These are phyloP conservation scores for Dendrolimus houi DNA, from an alignment of 2,888 invertebrate species.

Conservation along the genomic window DNA sequence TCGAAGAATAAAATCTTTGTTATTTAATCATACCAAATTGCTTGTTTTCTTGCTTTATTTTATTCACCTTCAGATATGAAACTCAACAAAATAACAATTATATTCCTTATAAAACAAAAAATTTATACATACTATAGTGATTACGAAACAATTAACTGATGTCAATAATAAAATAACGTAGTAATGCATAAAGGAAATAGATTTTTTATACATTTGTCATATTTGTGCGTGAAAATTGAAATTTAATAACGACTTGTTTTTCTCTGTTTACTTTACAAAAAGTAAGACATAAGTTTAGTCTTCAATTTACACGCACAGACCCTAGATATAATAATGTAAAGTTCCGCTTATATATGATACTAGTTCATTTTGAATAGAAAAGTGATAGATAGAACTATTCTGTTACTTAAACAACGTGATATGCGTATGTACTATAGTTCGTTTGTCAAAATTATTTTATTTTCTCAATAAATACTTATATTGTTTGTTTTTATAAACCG, in stretches of 20 bases:
- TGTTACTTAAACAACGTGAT: conserved; percentile 56
- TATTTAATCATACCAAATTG: too few relatives aligned
- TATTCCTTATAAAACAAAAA: too few relatives aligned
- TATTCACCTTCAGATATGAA: too few relatives aligned
- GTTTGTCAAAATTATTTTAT: conserved; percentile 42
- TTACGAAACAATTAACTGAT: not conserved
- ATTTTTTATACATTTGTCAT: not conserved
- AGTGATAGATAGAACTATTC: conserved; percentile 34
- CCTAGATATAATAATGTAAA: conserved; percentile 7
- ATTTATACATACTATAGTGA: too few relatives aligned
- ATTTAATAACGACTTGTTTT: too few relatives aligned
- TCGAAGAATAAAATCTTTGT: too few relatives aligned
- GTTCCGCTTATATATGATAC: conserved; percentile 32
- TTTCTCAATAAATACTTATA: conserved; percentile 38
- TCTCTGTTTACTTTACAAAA: too few relatives aligned
- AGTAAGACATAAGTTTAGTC: too few relatives aligned
- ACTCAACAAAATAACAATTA: too few relatives aligned
- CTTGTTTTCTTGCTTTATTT: too few relatives aligned
- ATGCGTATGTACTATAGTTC: conserved; percentile 27
- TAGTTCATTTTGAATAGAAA: conserved; percentile 11
- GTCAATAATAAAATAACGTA: not conserved
- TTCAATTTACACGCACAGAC: not conserved
- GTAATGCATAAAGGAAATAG: not conserved
- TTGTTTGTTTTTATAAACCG: conserved; percentile 45
- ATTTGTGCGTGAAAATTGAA: not conserved